These are phyloP conservation scores for Gymnogyps californianus DNA, from an alignment of 2,113 vertebrate genomes.

Conservation along the genomic window DNA sequence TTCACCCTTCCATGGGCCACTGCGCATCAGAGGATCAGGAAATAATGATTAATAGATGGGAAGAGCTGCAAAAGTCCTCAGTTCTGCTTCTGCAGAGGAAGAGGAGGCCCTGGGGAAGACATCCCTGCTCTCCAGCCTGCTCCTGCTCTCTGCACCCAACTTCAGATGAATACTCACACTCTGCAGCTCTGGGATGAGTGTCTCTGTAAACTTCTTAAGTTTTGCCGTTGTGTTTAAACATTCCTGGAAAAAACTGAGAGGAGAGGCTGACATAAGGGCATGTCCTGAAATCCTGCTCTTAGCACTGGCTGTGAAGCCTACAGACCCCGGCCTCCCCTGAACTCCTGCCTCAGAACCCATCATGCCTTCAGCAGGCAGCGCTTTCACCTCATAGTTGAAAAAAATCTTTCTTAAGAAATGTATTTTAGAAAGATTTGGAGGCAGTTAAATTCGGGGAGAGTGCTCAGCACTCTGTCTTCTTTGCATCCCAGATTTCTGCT, in stretches of 20 bases:
- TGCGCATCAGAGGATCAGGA: background rate
- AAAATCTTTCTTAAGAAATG: background rate
- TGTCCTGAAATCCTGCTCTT: background rate
- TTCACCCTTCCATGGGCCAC: background rate
- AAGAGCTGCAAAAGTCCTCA: background rate
- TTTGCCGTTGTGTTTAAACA: constrained; percentile 68
- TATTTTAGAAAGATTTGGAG: background rate
- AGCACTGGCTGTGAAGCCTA: background rate
- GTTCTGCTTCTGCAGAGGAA: background rate
- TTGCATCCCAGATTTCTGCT: background rate
- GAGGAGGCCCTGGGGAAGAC: background rate
- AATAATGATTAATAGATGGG: background rate
- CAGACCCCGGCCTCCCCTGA: background rate
- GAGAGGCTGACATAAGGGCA: background rate
- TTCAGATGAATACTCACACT: constrained; percentile 53
- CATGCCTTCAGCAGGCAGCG: background rate
- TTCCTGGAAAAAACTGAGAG: constrained; percentile 75
- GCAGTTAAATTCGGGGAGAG: background rate
- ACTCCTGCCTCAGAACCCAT: background rate
- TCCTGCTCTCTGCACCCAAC: background rate
- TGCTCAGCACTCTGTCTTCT: background rate
- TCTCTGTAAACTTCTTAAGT: constrained; percentile 68
- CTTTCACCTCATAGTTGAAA: background rate
- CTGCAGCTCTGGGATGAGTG: constrained; percentile 58
- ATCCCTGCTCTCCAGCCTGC: background rate